phyloP scores from a whole-genome alignment of 2,888 invertebrate genomes.

The Hydrotaea cyrtoneurina region DNA sequence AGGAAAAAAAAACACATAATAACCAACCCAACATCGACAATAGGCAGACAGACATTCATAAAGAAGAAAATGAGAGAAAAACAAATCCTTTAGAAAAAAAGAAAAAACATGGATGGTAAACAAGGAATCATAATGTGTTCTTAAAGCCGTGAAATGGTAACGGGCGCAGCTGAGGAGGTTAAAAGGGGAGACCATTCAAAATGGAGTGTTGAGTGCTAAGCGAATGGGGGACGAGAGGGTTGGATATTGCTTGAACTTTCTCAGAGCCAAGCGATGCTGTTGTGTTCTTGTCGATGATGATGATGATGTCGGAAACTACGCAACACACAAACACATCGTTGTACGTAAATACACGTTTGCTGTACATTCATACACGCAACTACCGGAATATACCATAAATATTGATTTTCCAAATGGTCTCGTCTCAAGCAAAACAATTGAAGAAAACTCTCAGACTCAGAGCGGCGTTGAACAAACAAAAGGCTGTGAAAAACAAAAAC shows the following conservation, averaged over 20 bases:
- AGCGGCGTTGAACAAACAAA: not conserved
- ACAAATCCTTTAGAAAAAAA: constrained; percentile 45
- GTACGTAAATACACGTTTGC: too few species aligned
- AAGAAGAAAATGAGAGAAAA: constrained; percentile 32
- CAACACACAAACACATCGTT: not conserved
- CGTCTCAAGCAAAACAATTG: not conserved
- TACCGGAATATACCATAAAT: constrained; percentile 28
- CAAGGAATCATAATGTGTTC: constrained; percentile 51
- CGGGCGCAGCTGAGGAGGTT: constrained; percentile 34
- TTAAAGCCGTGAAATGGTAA: constrained; percentile 10
- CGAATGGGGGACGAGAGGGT: not conserved
- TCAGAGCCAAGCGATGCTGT: not conserved
- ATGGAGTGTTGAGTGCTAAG: not conserved
- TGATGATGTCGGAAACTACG: constrained; percentile 23
- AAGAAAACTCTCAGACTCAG: constrained; percentile 10
- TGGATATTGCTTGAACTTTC: not conserved
- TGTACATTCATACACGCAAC: constrained; percentile 4
- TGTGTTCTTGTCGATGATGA: constrained; percentile 24
- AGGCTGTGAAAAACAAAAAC: constrained; percentile 6
- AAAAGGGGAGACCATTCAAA: constrained; percentile 17
- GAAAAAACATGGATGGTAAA: constrained; percentile 43
- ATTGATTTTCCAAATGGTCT: constrained; percentile 62
- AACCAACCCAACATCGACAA: not conserved
- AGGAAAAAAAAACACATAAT: constrained; percentile 26
- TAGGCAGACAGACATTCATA: constrained; percentile 24